A percentile compares a stretch with the other conserved stretches of the same genome.
phyloP scores from a whole-genome alignment of 2,113 vertebrate genomes.

The Barnardius zonarius region DNA sequence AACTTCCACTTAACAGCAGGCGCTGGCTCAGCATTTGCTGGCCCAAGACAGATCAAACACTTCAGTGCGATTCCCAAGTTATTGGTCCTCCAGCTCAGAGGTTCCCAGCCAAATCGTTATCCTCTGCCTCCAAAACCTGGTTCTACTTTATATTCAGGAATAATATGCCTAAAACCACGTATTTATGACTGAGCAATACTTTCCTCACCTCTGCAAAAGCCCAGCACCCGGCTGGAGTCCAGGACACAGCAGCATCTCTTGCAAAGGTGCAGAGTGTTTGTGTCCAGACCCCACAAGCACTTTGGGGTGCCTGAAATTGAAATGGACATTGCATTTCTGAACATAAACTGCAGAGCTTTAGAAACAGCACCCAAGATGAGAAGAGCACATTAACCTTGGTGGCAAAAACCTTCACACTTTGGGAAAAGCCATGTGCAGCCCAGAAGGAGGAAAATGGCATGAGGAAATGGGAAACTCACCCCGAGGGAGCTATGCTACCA shows the following conservation, averaged over 20 bases:
- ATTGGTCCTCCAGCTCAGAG: constrained; percentile 30
- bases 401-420: background rate
- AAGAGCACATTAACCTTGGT: background rate
- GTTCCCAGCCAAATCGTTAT: constrained; percentile 41
- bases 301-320: background rate
- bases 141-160: constrained; percentile 21
- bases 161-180: background rate
- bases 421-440: background rate
- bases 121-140: constrained; percentile 28
- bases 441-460: background rate
- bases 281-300: background rate
- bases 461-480: constrained; percentile 11
- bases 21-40: constrained; percentile 25
- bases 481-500: background rate
- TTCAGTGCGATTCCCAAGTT: constrained; percentile 40
- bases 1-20: constrained; percentile 42
- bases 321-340: background rate
- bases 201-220: background rate
- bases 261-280: background rate
- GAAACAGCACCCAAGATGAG: background rate
- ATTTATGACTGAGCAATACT: constrained; percentile 13
- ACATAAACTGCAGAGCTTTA: background rate
- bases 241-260: background rate
- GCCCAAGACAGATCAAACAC: constrained; percentile 29
- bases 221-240: background rate